These are phyloP conservation scores for Connochaetes taurinus DNA, from an alignment of 2,113 vertebrate genomes.

Conservation along the genomic window DNA sequence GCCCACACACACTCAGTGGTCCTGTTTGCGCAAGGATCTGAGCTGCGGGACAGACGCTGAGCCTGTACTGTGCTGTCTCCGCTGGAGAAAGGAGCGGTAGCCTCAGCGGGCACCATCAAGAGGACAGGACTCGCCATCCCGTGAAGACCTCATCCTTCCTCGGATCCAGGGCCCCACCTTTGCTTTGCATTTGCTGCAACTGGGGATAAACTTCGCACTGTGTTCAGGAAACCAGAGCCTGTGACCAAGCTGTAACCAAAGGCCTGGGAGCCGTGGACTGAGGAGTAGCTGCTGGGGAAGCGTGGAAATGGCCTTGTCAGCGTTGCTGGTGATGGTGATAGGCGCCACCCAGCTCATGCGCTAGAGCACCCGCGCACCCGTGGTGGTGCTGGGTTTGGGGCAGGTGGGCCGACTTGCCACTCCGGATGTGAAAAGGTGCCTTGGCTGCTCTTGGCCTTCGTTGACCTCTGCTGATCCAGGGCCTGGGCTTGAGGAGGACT, in stretches of 20 bases:
- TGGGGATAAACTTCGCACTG: not conserved
- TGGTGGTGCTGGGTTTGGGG: not conserved
- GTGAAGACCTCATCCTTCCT: not conserved
- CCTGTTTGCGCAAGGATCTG: not conserved
- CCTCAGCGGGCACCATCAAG: not conserved
- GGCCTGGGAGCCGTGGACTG: not conserved
- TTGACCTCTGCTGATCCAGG: not conserved
- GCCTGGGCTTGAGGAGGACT: not conserved
- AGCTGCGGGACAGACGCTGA: not conserved
- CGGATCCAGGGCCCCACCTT: not conserved
- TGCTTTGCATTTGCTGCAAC: not conserved
- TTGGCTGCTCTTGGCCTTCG: not conserved
- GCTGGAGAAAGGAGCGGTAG: not conserved
- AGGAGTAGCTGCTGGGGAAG: not conserved
- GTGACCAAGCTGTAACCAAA: not conserved
- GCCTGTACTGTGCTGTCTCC: not conserved
- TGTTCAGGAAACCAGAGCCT: not conserved
- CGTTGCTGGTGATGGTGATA: no score
- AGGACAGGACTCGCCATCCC: not conserved
- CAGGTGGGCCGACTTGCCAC: no score
- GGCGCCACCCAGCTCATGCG: fast-evolving
- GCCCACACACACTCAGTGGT: not conserved
- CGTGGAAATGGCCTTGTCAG: not conserved
- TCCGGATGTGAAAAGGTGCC: not conserved
- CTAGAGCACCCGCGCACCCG: no score